Conservation (phyloP, 2,113 vertebrate genomes). For the Sclerurus mexicanus region DNA sequence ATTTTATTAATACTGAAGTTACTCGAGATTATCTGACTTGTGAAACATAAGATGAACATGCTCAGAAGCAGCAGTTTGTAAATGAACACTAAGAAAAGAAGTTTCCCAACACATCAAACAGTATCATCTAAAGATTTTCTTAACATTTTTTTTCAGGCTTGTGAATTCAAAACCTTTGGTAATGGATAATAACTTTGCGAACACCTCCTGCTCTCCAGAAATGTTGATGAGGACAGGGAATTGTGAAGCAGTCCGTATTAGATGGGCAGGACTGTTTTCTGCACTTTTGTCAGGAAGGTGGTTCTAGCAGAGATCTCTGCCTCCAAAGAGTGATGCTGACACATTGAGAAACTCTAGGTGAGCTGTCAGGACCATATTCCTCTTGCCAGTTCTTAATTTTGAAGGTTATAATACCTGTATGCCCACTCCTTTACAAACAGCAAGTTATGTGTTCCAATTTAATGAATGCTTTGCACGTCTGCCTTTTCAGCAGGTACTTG, state of each 20-base stretch:
- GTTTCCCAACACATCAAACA: neutral
- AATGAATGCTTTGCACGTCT: neutral
- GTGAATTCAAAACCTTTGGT: neutral
- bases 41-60: neutral
- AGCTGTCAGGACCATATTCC: neutral
- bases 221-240: neutral
- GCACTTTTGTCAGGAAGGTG: neutral
- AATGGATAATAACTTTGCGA: neutral
- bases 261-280: neutral
- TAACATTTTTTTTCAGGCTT: neutral
- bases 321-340: neutral
- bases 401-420: neutral
- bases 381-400: neutral
- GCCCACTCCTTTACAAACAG: neutral
- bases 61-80: neutral
- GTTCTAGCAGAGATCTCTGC: neutral
- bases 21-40: neutral
- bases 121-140: neutral
- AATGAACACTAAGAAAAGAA: neutral
- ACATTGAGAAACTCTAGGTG: neutral
- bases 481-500: neutral
- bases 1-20: neutral
- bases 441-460: neutral
- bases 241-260: neutral
- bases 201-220: neutral